Base-by-base conservation (phyloP, 2,888 invertebrate species). In the Lissocephala sabroskyi region DNA sequence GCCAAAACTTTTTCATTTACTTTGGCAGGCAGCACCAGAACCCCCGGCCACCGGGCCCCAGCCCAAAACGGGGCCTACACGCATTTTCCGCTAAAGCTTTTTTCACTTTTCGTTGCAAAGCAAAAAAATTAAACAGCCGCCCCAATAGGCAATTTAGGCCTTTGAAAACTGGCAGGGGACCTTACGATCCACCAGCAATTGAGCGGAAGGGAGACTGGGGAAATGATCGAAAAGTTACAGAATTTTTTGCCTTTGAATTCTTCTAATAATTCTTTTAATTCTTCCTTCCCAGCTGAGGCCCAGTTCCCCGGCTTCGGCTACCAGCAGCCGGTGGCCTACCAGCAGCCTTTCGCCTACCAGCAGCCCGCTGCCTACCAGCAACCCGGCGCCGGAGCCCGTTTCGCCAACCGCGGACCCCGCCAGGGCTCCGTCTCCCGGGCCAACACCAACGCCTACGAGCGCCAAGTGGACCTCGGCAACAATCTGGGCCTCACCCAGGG, bases 351-450 rank as follows among this genome's bases (percentile, higher is more conserved):
- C 16, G 35, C 14, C 16, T 35, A 14, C 9, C 32, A 30, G 10
- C 43, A 49, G 29, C 39, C 9, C 3, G 39, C 13, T 5, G 28
- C n/a, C 33, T 44, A 35, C 3, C 52, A 51, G 16, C 56, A 49
- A 33, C 4, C 11, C 2, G 36, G 28, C 19, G 18, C 19, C 19
- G 30, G 40, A 7, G n/a, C 9, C 35, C n/a, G n/a, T n/a, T n/a
- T n/a, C n/a, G n/a, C n/a, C n/a, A n/a, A n/a, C n/a, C 45, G 49
- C 13, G 49, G 41, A 2, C 35, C 23, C 4, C 55, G 59, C 0
- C 65, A 52, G 18, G 81, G 81, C 0, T 83, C 82, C 7, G 53
- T 64, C 2, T 77, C 83, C 5, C 51, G 45, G 3, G 81, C 81
- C 4, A 75, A 65, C 19, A 82, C 79, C 13, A 71, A 71, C 10